Percentiles rank a stretch among this genome's conserved stretches.
Conservation (phyloP, 1,140 invertebrate genomes). For the Acyrthosiphon pisum region DNA sequence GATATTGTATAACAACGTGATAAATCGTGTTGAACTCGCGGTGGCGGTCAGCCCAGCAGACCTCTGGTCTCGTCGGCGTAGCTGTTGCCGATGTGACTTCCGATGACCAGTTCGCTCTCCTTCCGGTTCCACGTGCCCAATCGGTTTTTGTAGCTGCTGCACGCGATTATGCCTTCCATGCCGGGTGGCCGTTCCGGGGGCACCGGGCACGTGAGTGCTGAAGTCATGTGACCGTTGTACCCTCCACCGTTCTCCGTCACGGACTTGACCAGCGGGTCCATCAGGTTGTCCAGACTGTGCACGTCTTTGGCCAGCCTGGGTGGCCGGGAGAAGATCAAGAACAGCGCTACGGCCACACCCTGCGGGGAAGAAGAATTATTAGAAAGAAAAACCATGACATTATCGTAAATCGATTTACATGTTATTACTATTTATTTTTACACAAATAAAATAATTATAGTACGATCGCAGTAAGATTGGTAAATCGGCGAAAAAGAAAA, state of each 20-base stretch:
- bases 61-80: conserved; percentile 49
- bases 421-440: too few relatives aligned
- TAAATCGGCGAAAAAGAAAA: neutral
- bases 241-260: conserved; percentile 25
- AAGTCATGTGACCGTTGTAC: conserved; percentile 58
- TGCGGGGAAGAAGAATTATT: conserved; percentile 59
- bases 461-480: too few relatives aligned
- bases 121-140: conserved; percentile 69
- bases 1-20: neutral
- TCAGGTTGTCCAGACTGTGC: conserved; percentile 61
- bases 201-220: conserved; percentile 54
- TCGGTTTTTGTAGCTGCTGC: conserved; percentile 78
- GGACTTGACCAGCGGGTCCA: conserved; percentile 59
- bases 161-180: conserved; percentile 76
- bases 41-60: neutral
- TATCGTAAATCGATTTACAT: too few relatives aligned
- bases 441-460: too few relatives aligned
- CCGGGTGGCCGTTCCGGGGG: conserved; percentile 67
- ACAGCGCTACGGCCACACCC: conserved; percentile 64
- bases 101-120: conserved; percentile 60
- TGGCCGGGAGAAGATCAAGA: conserved; percentile 63
- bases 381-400: too few relatives aligned
- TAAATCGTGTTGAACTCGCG: neutral
- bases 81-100: neutral
- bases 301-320: conserved; percentile 65